Base-by-base conservation (phyloP, 1,140 invertebrate genomes). In the Marisa cornuarietis region DNA sequence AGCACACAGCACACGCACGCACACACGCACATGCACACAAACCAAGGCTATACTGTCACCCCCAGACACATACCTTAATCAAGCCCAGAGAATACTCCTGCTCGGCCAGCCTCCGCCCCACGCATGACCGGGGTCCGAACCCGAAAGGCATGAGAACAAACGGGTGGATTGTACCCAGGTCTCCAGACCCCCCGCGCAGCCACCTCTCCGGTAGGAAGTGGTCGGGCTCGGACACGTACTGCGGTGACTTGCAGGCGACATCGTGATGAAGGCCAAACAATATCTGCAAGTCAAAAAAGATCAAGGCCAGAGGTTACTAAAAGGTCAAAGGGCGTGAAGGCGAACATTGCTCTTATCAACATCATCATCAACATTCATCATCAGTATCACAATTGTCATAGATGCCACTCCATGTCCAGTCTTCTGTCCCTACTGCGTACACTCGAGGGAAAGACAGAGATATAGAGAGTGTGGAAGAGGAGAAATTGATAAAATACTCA, bases 71-170 rank as follows among this genome's bases (percentile, higher is more conserved):
- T 93, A 96, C 96, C 89, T 94, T 93, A 61, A 96, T 90, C 13
- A 96, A 85, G n/a, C 95, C 92, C 24, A 95, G 92, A 82, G 94
- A 93, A 86, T 98, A 94, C 90, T 96, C 96, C 90, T 97, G 96
- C 87, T 98, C 96, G 13, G 96, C 96, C 71, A 98, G 92, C 87
- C 96, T 92, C 86, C 95, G 92, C 4, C 96, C 97, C 71, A 98
- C 96, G 84, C 97, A 98, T 16, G 95, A 93, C 79, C 97, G 92
- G 42, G 95, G 93, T 0, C 97, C 97, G 90, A 96, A 95, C 1
- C 97, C 96, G 91, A 98, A 98, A 0, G 97, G 96, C 68, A 98
- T 87, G 8, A 95, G 92, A 6, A 96, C 90, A 89, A 94, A 97
- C 0, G 96, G 96, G 91, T 96, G 94, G 68, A 93, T 86, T 16